phyloP scores from a whole-genome alignment of 2,797 vertebrate species.

The Podargus strigoides region DNA sequence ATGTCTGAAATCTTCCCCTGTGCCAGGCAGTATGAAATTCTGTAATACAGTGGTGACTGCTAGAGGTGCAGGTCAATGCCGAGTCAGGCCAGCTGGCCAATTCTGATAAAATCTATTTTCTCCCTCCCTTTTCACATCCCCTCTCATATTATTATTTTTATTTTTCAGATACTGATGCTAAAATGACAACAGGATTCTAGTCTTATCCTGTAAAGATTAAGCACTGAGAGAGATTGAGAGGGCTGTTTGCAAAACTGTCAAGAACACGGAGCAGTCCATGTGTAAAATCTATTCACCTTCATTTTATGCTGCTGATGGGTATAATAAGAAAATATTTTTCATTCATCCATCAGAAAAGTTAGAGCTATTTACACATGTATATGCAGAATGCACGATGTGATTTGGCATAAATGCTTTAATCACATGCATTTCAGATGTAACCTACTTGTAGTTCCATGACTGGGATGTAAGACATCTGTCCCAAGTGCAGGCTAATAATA shows the following conservation, averaged over 20 bases:
- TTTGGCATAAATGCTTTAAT: constrained; percentile 5
- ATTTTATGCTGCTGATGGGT: background rate
- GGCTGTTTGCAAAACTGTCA: constrained; percentile 26
- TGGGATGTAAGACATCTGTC: background rate
- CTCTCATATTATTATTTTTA: background rate
- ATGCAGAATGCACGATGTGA: background rate
- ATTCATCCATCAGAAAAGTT: constrained; percentile 1
- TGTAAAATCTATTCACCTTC: constrained; percentile 48
- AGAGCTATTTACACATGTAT: background rate
- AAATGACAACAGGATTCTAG: background rate
- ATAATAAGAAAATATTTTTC: constrained; percentile 35
- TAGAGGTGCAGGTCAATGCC: background rate
- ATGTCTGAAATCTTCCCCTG: background rate
- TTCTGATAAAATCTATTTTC: background rate
- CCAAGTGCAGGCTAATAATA: background rate
- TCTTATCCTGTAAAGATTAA: constrained; percentile 9
- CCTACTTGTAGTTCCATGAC: background rate
- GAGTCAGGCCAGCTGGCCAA: background rate
- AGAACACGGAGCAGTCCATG: background rate
- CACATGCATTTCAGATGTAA: background rate
- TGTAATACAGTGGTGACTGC: background rate
- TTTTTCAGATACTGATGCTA: background rate
- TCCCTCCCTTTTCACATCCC: background rate
- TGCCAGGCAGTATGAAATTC: background rate
- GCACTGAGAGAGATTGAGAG: background rate